Base-by-base conservation (phyloP, 2,797 vertebrate genomes). In the Pseudochromis fuscus region DNA sequence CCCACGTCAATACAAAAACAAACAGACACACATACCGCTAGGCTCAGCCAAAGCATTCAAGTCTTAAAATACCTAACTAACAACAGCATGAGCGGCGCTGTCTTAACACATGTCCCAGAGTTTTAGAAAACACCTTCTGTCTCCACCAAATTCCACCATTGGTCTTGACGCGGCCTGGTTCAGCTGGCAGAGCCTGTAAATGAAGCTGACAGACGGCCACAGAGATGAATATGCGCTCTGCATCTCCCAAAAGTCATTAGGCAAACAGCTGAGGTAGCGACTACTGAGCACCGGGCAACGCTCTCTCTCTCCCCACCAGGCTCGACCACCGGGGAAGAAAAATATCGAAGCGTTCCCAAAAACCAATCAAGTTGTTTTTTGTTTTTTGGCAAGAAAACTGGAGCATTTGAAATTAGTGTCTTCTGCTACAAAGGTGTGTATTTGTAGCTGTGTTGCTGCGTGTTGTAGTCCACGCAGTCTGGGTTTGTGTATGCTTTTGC, bases 231-330 rank as follows among this genome's bases (percentile, higher is more conserved):
- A 67, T 71, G 77, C 13, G 57, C 72, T 77, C 77, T 67, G 75
- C 83, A 86, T 86, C 77, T 88, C 88, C 91, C 80, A 80, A 61
- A 89, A 87, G 87, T 89, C 87, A 92, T 93, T 89, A 92, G 82
- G 64, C 88, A 90, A 91, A 87, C 87, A 90, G 88, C 88, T 89
- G 86, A 88, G 89, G 85, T 88, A 87, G 88, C 87, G 76, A 82
- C 88, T 72, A 68, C 67, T 67, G 70, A 84, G 68, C 72, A 82
- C 67, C 60, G 35, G 78, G 75, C 77, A 62, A 33, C 49, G 7
- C 48, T 67, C 58, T 71, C 74, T 73, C 40, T 69, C 66, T 24
- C 57, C 56, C 48, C 57, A 69, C 72, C 81, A 28, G 69, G 52
- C 77, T 63, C 60, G 1, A 76, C 81, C 75, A 73, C 78, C 64